phyloP scores from a whole-genome alignment of 2,113 vertebrate species.

The Ammodytes marinus region DNA sequence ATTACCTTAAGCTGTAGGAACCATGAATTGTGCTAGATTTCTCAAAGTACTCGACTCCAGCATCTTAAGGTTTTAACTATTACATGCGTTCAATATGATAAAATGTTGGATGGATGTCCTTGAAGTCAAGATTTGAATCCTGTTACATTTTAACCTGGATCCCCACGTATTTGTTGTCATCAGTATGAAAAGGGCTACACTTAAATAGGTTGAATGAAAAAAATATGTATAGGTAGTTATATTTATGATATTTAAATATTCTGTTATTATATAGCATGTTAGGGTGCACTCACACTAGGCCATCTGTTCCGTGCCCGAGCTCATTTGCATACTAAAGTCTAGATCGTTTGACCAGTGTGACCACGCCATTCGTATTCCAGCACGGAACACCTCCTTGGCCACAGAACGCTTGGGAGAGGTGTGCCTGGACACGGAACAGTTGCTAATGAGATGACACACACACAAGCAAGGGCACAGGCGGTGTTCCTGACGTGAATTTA shows the following conservation, averaged over 20 bases:
- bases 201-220: background rate
- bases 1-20: too few relatives aligned
- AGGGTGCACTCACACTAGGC: too few relatives aligned
- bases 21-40: background rate
- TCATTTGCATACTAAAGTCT: too few relatives aligned
- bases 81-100: background rate
- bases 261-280: background rate
- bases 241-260: background rate
- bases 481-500: too few relatives aligned
- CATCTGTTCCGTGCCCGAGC: too few relatives aligned
- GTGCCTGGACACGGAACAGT: too few relatives aligned
- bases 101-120: background rate
- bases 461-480: too few relatives aligned
- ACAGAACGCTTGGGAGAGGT: too few relatives aligned
- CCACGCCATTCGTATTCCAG: too few relatives aligned
- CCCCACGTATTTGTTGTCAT: background rate
- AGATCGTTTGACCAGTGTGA: too few relatives aligned
- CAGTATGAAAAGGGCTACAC: background rate
- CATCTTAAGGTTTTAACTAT: background rate
- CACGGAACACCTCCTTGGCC: too few relatives aligned
- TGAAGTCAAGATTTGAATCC: background rate
- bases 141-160: background rate
- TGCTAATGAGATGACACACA: too few relatives aligned
- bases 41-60: background rate
- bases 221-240: background rate